Evolutionary conservation across 2,888 invertebrate species (phyloP).

Genomic region (Dendrolimus houi): DNA sequence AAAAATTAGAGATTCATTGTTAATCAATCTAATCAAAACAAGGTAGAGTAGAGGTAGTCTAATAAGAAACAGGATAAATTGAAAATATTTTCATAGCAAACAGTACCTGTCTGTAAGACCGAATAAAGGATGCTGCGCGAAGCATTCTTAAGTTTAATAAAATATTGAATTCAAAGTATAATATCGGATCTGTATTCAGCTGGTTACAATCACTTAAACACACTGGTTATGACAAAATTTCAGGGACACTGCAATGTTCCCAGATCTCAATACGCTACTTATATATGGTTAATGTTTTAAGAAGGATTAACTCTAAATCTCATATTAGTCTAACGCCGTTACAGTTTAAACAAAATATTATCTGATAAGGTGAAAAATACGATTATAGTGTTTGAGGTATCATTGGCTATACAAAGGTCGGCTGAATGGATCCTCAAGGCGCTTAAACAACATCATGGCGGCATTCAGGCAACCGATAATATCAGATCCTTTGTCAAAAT

Average conservation of each 20-base stretch:
- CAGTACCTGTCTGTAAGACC: conserved; percentile 54
- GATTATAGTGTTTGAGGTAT: conserved; percentile 35
- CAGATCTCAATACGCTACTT: conserved; percentile 30
- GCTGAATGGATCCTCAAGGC: not conserved
- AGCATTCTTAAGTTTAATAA: conserved; percentile 44
- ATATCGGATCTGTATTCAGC: not conserved
- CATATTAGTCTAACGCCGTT: conserved; percentile 43
- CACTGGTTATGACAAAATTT: not conserved
- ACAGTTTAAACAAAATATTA: conserved; percentile 49
- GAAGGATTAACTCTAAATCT: conserved; percentile 37
- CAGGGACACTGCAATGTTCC: conserved; percentile 19
- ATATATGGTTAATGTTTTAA: conserved; percentile 40
- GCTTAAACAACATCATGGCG: too few relatives aligned
- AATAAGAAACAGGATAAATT: too few relatives aligned
- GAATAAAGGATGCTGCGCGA: conserved; percentile 62
- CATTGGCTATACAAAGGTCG: conserved; percentile 35
- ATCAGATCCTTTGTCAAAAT: not conserved
- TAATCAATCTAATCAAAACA: too few relatives aligned
- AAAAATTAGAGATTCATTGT: too few relatives aligned
- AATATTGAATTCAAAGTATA: conserved; percentile 7
- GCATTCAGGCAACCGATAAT: too few relatives aligned
- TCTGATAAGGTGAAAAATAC: conserved; percentile 45
- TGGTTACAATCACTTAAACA: not conserved
- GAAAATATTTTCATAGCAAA: too few relatives aligned
- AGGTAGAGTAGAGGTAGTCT: too few relatives aligned